Evolutionary conservation across 2,797 vertebrate species (phyloP).

Genomic region (Numenius phaeopus): DNA sequence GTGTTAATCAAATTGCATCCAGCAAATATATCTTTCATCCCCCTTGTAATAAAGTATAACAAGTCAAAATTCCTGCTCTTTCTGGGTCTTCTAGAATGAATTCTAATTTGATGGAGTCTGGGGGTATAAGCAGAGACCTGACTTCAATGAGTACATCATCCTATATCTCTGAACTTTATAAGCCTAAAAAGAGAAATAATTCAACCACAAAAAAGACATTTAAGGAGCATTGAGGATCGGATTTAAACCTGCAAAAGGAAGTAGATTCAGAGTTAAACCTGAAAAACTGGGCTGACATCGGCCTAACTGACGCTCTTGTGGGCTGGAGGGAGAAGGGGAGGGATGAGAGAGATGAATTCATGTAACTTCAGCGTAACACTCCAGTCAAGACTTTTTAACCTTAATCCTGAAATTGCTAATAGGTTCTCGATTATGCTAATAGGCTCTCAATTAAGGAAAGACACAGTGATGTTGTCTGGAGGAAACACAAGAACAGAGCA

Average conservation of each 20-base stretch:
- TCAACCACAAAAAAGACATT: neutral
- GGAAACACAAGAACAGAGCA: neutral
- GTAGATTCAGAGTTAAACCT: neutral
- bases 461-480: neutral
- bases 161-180: neutral
- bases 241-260: conserved; percentile 27
- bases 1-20: neutral
- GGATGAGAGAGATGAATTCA: neutral
- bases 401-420: neutral
- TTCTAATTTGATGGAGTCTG: conserved; percentile 5
- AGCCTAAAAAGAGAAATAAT: neutral
- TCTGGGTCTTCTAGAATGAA: neutral
- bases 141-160: neutral
- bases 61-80: neutral
- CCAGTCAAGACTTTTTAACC: neutral
- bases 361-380: neutral
- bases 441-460: neutral
- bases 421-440: neutral
- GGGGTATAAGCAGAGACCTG: neutral
- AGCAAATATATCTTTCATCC: neutral
- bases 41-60: neutral
- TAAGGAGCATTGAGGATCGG: neutral
- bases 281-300: neutral
- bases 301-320: neutral
- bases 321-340: neutral